Evolutionary conservation across 2,113 vertebrate genomes (phyloP).

Genomic region (Tiliqua scincoides): DNA sequence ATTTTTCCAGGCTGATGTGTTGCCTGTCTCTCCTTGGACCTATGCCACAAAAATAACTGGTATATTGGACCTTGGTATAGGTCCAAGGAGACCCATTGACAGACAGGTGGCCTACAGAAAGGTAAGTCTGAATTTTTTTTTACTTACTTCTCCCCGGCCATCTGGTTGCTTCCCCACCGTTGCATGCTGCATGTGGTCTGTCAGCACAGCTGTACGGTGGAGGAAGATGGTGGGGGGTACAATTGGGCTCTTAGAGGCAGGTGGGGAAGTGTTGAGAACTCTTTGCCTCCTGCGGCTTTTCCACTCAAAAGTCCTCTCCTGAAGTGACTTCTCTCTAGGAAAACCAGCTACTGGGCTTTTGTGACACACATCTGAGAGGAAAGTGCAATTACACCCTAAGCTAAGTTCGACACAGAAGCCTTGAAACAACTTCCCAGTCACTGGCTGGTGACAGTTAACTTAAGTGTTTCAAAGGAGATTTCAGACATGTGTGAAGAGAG

Average conservation of each 20-base stretch:
- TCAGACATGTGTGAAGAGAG: background rate
- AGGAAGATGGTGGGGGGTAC: no score
- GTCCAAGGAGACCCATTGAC: no score
- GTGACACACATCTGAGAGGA: background rate
- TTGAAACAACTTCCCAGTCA: background rate
- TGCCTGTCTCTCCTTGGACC: background rate
- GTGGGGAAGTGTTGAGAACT: background rate
- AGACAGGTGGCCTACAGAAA: no score
- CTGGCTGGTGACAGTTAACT: background rate
- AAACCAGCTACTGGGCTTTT: background rate
- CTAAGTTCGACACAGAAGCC: background rate
- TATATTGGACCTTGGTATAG: no score
- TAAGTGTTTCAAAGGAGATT: conserved; percentile 10
- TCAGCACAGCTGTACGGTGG: no score
- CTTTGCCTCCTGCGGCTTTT: background rate
- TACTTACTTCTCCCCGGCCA: no score
- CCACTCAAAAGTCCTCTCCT: background rate
- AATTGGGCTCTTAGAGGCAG: background rate
- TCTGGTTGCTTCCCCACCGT: no score
- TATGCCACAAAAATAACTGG: background rate
- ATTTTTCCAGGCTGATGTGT: no score
- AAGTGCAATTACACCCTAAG: background rate
- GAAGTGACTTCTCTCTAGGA: background rate
- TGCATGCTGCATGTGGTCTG: no score
- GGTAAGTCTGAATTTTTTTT: no score